Percentiles rank a stretch among this genome's conserved stretches.
Conservation (phyloP, 2,888 invertebrate species). For the Nebria brevicollis region DNA sequence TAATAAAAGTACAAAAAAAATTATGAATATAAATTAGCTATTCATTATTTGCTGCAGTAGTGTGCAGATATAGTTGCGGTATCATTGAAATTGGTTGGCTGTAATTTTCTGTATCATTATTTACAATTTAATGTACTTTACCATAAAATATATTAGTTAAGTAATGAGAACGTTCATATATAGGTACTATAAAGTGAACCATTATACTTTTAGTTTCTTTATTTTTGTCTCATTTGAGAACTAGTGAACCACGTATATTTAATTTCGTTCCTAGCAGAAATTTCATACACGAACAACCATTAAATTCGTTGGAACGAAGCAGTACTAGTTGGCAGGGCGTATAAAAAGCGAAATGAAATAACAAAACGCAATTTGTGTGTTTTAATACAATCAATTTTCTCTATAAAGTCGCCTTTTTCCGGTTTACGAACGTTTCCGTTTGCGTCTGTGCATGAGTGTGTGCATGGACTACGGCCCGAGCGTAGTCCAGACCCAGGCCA, state of each 20-base stretch:
- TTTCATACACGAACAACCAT: conserved; percentile 1
- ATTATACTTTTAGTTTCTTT: background rate
- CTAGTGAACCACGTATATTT: background rate
- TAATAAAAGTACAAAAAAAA: background rate
- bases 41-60: background rate
- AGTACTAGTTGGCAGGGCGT: background rate
- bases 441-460: background rate
- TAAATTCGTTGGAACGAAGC: background rate
- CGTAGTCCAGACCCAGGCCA: background rate
- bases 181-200: conserved; percentile 1
- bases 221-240: background rate
- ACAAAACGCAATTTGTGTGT: background rate
- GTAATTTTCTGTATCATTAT: background rate
- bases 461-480: background rate
- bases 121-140: background rate
- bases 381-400: conserved; percentile 1
- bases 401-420: conserved; percentile 1
- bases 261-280: background rate
- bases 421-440: background rate
- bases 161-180: background rate
- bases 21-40: background rate
- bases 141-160: background rate
- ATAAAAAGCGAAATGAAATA: conserved; percentile 1
- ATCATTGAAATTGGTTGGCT: background rate
- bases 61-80: background rate